Percentiles rank a stretch among this genome's conserved stretches.
Conservation (phyloP, 2,113 vertebrate species). For the Etheostoma cragini region DNA sequence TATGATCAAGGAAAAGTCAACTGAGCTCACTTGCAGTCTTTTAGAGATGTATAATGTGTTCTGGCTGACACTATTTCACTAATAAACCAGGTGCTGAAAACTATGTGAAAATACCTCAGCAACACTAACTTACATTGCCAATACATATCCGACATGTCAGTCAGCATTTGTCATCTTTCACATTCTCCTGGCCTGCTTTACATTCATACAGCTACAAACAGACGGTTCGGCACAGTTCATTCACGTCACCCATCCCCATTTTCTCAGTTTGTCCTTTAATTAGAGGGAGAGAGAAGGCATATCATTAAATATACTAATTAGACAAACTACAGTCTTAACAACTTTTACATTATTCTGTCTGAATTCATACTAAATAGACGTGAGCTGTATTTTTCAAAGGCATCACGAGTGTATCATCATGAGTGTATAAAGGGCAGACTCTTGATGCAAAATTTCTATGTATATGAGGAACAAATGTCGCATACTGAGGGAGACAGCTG, state of each 20-base stretch:
- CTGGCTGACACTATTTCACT: conserved; percentile 2
- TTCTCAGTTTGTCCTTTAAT: conserved; percentile 40
- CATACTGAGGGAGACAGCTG: conserved; percentile 61
- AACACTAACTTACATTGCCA: conserved; percentile 1
- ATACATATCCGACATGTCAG: conserved; percentile 26
- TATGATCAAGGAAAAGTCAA: conserved; percentile 1
- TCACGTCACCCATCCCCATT: conserved; percentile 28
- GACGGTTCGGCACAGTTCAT: conserved; percentile 20
- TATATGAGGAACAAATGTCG: conserved; percentile 50
- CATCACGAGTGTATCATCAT: conserved; percentile 15
- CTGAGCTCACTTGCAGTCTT: conserved; percentile 1
- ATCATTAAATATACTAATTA: conserved; percentile 62
- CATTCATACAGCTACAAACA: conserved; percentile 37
- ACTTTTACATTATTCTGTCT: conserved; percentile 36
- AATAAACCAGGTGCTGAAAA: neutral
- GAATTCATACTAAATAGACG: conserved; percentile 30
- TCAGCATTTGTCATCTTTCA: conserved; percentile 24
- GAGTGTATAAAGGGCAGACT: conserved; percentile 25
- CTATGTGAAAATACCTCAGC: conserved; percentile 6
- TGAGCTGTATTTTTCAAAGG: conserved; percentile 25
- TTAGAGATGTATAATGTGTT: neutral
- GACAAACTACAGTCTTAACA: conserved; percentile 44
- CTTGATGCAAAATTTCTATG: conserved; percentile 48
- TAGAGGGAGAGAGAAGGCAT: conserved; percentile 39
- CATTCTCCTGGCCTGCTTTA: conserved; percentile 49